These are phyloP conservation scores for Apotomis turbidana DNA, from an alignment of 2,888 invertebrate species.

Conservation along the genomic window DNA sequence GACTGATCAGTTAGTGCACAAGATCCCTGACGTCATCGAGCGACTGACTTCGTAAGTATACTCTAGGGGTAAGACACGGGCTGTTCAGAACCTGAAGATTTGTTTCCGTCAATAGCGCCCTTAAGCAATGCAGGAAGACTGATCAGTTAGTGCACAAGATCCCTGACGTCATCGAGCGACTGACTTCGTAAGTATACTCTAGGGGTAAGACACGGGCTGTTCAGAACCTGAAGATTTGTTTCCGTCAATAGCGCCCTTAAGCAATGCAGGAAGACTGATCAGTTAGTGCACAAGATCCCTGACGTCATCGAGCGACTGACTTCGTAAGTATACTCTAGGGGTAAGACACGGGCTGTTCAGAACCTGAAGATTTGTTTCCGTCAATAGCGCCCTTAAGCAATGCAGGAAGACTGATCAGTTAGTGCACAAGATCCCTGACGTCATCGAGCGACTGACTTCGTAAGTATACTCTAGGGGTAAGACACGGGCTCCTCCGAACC, in stretches of 20 bases:
- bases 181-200: constrained; percentile 73
- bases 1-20: constrained; percentile 91
- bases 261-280: constrained; percentile 90
- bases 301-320: constrained; percentile 88
- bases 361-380: constrained; percentile 87
- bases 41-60: constrained; percentile 82
- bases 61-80: too few relatives aligned
- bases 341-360: too few relatives aligned
- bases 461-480: constrained; percentile 67
- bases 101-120: constrained; percentile 89
- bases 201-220: too few relatives aligned
- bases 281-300: constrained; percentile 91
- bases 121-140: constrained; percentile 92
- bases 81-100: constrained; percentile 87
- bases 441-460: constrained; percentile 87
- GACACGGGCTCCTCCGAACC: constrained; percentile 87
- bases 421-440: constrained; percentile 90
- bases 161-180: constrained; percentile 88
- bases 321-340: constrained; percentile 64
- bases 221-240: constrained; percentile 87
- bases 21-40: constrained; percentile 89
- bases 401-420: constrained; percentile 90
- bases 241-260: constrained; percentile 90
- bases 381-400: constrained; percentile 92
- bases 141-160: constrained; percentile 91